Conservation (phyloP, 2,113 vertebrate species). For the Mesocricetus auratus region DNA sequence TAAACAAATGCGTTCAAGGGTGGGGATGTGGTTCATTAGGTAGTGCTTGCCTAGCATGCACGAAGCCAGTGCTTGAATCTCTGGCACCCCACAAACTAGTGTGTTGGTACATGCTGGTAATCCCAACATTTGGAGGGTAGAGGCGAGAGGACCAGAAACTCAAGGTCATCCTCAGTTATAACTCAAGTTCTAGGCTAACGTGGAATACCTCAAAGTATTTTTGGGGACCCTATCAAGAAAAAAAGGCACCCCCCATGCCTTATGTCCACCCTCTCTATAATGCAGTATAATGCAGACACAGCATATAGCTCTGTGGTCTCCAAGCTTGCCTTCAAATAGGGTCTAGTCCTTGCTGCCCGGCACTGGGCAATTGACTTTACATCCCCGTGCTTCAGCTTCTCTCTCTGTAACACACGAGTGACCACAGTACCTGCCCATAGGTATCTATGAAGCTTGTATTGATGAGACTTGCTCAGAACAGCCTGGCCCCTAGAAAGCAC, state of each 20-base stretch:
- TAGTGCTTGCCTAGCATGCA: neutral
- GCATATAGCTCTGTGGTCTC: neutral
- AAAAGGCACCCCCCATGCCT: no score
- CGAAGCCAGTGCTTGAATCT: neutral
- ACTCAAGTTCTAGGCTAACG: neutral
- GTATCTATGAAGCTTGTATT: neutral
- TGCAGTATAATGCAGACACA: neutral
- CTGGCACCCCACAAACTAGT: neutral
- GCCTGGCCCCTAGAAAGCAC: neutral
- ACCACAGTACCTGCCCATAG: neutral
- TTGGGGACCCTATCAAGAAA: neutral
- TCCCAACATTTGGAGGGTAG: neutral
- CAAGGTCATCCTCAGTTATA: neutral
- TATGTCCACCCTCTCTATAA: neutral
- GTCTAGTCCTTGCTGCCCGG: neutral
- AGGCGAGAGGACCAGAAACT: neutral
- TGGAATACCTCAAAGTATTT: neutral
- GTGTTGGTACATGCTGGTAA: neutral
- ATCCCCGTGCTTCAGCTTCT: slow-evolving; percentile 30
- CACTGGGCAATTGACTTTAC: neutral
- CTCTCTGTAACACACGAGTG: neutral
- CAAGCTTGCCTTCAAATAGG: neutral
- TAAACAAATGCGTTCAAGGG: neutral
- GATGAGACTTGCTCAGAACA: neutral
- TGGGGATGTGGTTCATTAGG: neutral